These are phyloP conservation scores for Sminthurinus aureus DNA, from an alignment of 2,888 invertebrate species.

Conservation along the genomic window DNA sequence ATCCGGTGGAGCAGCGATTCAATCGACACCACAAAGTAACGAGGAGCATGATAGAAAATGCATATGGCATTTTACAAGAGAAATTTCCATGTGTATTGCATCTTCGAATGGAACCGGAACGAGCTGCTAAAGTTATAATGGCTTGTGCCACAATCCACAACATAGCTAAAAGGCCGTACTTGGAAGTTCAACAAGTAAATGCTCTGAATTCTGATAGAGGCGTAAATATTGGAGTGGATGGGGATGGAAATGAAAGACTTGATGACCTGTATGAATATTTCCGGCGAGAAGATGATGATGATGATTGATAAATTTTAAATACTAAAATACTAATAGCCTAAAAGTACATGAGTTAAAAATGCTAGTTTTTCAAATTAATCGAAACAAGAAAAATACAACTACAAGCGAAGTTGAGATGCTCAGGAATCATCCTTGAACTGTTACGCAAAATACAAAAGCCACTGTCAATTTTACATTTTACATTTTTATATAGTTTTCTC, in stretches of 20 bases:
- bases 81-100: constrained; percentile 35
- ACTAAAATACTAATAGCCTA: not conserved
- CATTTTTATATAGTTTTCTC: no score
- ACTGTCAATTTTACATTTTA: no score
- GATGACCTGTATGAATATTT: not conserved
- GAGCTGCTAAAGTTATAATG: constrained; percentile 20
- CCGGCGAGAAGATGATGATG: not conserved
- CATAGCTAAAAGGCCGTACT: constrained; percentile 9
- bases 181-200: not conserved
- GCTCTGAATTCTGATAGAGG: not conserved
- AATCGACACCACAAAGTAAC: constrained; percentile 23
- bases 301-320: not conserved
- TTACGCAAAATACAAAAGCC: no score
- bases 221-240: not conserved
- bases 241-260: not conserved
- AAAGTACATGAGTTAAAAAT: no score
- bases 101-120: constrained; percentile 15
- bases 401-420: no score
- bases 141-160: constrained; percentile 27
- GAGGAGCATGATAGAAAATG: constrained; percentile 23
- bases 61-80: constrained; percentile 32
- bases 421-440: no score
- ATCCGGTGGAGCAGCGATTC: not conserved
- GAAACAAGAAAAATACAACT: no score
- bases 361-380: no score